phyloP scores from a whole-genome alignment of 1,140 invertebrate species.

The Diorhabda elongata region DNA sequence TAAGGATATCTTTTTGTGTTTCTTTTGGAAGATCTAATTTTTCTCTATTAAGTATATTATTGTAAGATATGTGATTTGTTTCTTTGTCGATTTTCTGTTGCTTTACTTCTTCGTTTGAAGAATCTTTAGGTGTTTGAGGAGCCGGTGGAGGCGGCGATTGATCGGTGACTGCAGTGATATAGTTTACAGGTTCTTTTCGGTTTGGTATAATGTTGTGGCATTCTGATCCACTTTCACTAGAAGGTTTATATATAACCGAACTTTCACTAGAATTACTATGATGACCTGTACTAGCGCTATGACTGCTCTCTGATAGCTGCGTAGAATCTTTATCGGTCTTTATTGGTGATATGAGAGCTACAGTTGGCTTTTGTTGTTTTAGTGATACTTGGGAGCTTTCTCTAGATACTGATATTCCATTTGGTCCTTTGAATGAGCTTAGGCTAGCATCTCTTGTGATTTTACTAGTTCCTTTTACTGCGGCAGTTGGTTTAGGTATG shows the following conservation, averaged over 20 bases:
- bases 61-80: constrained; percentile 13
- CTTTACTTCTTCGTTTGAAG: constrained; percentile 13
- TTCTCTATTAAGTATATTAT: constrained; percentile 8
- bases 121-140: constrained; percentile 23
- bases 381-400: constrained; percentile 39
- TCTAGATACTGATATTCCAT: constrained; percentile 31
- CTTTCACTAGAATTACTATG: constrained; percentile 61
- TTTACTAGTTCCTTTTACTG: constrained; percentile 82
- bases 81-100: constrained; percentile 12
- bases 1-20: constrained; percentile 21
- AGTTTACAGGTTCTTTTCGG: constrained; percentile 32
- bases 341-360: constrained; percentile 75
- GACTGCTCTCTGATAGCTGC: constrained; percentile 36
- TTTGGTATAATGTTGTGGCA: constrained; percentile 50
- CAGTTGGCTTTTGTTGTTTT: constrained; percentile 51
- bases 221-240: constrained; percentile 62
- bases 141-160: constrained; percentile 15
- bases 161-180: constrained; percentile 18
- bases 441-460: constrained; percentile 29
- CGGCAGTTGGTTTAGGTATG: constrained; percentile 84
- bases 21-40: constrained; percentile 15
- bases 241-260: constrained; percentile 65
- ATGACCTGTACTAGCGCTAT: constrained; percentile 50
- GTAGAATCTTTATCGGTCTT: constrained; percentile 40
- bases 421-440: constrained; percentile 20